Conservation (phyloP, 2,888 invertebrate genomes). For the Artemia sp. region DNA sequence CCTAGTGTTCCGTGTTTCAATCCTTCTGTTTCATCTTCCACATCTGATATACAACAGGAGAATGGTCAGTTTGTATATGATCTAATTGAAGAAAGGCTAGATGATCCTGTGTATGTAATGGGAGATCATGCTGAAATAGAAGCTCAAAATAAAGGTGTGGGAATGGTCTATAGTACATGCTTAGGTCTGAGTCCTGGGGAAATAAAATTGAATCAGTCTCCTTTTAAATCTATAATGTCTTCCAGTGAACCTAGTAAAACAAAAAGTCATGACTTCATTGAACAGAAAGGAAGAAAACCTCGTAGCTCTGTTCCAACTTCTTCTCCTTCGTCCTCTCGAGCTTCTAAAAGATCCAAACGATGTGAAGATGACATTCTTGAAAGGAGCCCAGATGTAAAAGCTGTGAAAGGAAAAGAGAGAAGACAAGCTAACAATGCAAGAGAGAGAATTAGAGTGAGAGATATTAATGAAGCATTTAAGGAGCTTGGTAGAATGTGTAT, state of each 20-base stretch:
- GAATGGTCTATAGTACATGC: slow-evolving; percentile 10
- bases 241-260: too few relatives aligned
- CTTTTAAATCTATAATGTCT: too few relatives aligned
- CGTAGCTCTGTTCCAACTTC: slow-evolving; percentile 27
- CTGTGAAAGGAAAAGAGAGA: slow-evolving; percentile 81
- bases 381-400: slow-evolving; percentile 65
- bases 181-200: slow-evolving; percentile 10
- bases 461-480: slow-evolving; percentile 95
- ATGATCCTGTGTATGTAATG: slow-evolving; percentile 85
- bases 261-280: too few relatives aligned
- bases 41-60: slow-evolving; percentile 38
- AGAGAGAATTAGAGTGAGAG: slow-evolving; percentile 95
- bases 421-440: slow-evolving; percentile 96
- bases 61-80: not conserved
- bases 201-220: slow-evolving; percentile 27
- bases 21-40: slow-evolving; percentile 85
- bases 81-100: slow-evolving; percentile 74
- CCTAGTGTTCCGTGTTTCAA: slow-evolving; percentile 60
- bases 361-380: slow-evolving; percentile 34
- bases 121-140: slow-evolving; percentile 66
- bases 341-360: slow-evolving; percentile 24
- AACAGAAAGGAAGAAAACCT: slow-evolving; percentile 23
- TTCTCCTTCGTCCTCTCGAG: slow-evolving; percentile 26
- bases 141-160: too few relatives aligned
- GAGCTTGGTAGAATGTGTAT: slow-evolving; percentile 96